These are phyloP conservation scores for Callocephalon fimbriatum DNA, from an alignment of 2,113 vertebrate species.

Conservation along the genomic window DNA sequence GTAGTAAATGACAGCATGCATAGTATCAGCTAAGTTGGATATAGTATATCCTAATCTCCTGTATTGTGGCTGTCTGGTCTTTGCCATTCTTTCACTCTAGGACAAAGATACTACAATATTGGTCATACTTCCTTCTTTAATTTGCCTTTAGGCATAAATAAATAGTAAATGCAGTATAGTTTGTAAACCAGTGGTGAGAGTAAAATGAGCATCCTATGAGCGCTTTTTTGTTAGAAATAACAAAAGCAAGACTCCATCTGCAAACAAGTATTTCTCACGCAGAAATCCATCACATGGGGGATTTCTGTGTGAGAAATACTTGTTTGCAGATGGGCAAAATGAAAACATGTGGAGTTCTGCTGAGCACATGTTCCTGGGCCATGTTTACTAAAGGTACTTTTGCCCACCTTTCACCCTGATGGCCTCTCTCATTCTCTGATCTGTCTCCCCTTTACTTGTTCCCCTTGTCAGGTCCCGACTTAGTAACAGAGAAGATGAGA, in stretches of 20 bases:
- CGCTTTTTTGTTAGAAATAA: neutral
- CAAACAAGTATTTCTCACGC: neutral
- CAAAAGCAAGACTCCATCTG: neutral
- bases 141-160: neutral
- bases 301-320: neutral
- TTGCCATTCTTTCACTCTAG: neutral
- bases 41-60: neutral
- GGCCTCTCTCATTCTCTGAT: accelerated
- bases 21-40: neutral
- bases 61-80: neutral
- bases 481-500: neutral
- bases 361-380: neutral
- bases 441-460: neutral
- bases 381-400: neutral
- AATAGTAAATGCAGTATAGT: neutral
- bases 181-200: neutral
- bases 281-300: neutral
- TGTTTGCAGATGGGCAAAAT: neutral
- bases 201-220: neutral
- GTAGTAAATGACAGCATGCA: neutral
- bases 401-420: neutral
- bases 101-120: neutral
- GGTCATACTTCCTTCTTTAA: neutral
- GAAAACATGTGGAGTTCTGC: neutral
- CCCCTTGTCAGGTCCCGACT: neutral